A percentile compares a stretch with the other conserved stretches of the same genome.
Evolutionary conservation across 2,113 vertebrate genomes (phyloP).

Genomic region (Zapornia atra): DNA sequence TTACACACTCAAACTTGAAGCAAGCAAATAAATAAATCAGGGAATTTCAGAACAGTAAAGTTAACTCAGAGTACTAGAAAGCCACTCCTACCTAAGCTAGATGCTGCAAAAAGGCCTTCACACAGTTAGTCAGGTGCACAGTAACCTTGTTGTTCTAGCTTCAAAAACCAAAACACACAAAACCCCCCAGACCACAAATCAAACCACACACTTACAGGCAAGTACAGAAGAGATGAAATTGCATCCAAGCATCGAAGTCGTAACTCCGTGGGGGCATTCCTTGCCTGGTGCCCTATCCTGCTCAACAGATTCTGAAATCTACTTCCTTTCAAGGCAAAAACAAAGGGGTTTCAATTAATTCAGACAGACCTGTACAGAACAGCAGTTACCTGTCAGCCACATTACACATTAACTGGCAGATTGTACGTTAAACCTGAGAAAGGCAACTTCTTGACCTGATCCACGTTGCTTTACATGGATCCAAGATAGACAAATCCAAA

Average conservation of each 20-base stretch:
- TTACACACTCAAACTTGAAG: background rate
- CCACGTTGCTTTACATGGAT: background rate
- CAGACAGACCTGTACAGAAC: background rate
- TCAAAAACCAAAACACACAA: background rate
- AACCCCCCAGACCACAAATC: background rate
- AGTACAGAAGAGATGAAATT: slow-evolving; percentile 84
- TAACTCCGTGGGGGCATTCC: slow-evolving; percentile 83
- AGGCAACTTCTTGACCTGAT: background rate
- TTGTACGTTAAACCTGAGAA: background rate
- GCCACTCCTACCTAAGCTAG: background rate
- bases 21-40: background rate
- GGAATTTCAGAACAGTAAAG: background rate
- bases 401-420: background rate
- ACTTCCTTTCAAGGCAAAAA: slow-evolving; percentile 68
- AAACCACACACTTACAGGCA: slow-evolving; percentile 79
- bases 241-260: slow-evolving; percentile 90
- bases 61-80: background rate
- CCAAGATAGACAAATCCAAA: background rate
- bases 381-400: background rate
- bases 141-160: background rate
- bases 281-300: slow-evolving; percentile 84
- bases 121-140: background rate
- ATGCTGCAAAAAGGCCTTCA: background rate
- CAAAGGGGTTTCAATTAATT: background rate
- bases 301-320: slow-evolving; percentile 82